A percentile compares a stretch with the other conserved stretches of the same genome.
Evolutionary conservation across 2,797 vertebrate species (phyloP).

Genomic region (Sebastes alutus): DNA sequence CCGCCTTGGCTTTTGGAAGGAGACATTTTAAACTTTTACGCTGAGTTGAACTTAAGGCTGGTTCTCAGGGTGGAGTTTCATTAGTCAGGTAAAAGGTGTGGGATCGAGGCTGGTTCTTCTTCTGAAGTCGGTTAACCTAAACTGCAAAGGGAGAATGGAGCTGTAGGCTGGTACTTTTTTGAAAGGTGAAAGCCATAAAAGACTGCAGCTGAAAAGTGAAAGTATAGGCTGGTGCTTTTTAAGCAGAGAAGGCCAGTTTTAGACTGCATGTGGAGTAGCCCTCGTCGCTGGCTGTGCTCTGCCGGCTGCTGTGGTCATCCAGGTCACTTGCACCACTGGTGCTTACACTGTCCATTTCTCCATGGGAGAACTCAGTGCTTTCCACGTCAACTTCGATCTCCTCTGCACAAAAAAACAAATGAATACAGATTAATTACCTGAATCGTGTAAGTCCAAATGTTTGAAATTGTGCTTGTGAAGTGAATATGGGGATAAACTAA

Average conservation of each 20-base stretch:
- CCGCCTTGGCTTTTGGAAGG: slow-evolving; percentile 32
- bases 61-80: slow-evolving; percentile 47
- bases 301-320: slow-evolving; percentile 99
- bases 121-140: slow-evolving; percentile 47
- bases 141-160: slow-evolving; percentile 46
- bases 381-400: slow-evolving; percentile 99
- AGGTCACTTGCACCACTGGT: slow-evolving; percentile 97
- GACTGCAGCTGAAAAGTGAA: slow-evolving; percentile 58
- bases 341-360: slow-evolving; percentile 98
- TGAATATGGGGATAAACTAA: not conserved
- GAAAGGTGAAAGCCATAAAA: slow-evolving; percentile 66
- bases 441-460: not conserved
- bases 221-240: slow-evolving; percentile 67
- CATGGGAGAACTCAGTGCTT: slow-evolving; percentile 99
- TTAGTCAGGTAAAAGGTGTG: slow-evolving; percentile 37
- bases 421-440: not conserved
- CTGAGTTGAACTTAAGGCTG: slow-evolving; percentile 70
- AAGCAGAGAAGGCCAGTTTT: slow-evolving; percentile 87
- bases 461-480: not conserved
- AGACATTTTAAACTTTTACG: slow-evolving; percentile 46
- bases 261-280: slow-evolving; percentile 99
- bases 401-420: slow-evolving; percentile 79
- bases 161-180: slow-evolving; percentile 72
- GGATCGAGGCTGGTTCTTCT: slow-evolving; percentile 59
- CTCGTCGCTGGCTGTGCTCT: slow-evolving; percentile 96